Base-by-base conservation (phyloP, 2,888 invertebrate genomes). In the Anorthoa munda region DNA sequence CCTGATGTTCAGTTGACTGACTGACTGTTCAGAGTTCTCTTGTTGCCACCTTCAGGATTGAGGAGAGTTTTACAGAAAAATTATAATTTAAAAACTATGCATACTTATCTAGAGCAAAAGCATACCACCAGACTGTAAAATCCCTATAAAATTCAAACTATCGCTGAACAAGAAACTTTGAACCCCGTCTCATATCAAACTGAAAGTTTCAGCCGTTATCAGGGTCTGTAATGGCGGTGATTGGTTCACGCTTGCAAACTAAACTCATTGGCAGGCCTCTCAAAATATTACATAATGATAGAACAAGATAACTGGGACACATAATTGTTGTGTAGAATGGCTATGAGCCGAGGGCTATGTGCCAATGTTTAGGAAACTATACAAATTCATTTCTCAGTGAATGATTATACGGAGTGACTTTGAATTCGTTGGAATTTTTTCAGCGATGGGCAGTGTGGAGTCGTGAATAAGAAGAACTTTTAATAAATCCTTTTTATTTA, bases 301-400 rank as follows among this genome's bases (percentile, higher is more conserved):
- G 82, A 77, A 91, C 90, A 89, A 92, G 94, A 95, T 94, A 94
- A 92, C 89, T 92, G 92, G 93, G 91, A 92, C 92, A 94, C 92
- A 92, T 92, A 93, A 94, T 93, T 91, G 92, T 90, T 93, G 94
- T 94, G 94, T 93, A 89, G 91, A 93, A 95, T 93, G 84, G 92
- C 92, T 94, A 93, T 91, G 89, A 88, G 91, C 92, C 90, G 86
- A 85, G 75, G 88, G 90, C 87, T 87, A 88, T 89, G 23, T 84
- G 87, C 66, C 79, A 87, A 87, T 83, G 64, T 81, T 72, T 39
- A 63, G 46, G 17, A 46, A 66, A 69, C 59, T 63, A 12, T 13
- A 7, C 61, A 61, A 68, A 60, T 55, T 55, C 2, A 58, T 48
- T 61, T 70, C 51, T 60, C 23, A 55, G 55, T 11, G 0, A 17